Conservation (phyloP, 2,113 vertebrate genomes). For the Stercorarius parasiticus region DNA sequence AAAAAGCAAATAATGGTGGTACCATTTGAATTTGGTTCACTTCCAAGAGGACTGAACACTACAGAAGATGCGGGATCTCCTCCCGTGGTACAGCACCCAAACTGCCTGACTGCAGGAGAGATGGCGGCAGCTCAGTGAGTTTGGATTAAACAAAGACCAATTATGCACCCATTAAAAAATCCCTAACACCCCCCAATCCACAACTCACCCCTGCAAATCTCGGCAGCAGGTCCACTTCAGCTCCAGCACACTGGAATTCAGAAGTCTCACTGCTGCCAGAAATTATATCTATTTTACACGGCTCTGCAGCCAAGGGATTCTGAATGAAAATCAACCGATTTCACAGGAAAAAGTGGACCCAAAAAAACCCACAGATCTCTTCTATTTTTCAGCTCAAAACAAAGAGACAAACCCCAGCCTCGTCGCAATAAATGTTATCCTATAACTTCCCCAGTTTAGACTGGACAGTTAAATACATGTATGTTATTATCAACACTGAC, state of each 20-base stretch:
- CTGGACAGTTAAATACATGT: not conserved
- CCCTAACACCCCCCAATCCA: rapidly evolving
- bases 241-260: not conserved
- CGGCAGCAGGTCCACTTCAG: not conserved
- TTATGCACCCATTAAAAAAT: rapidly evolving
- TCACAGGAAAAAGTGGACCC: not conserved
- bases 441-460: not conserved
- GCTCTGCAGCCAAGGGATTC: not conserved
- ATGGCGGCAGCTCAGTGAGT: not conserved
- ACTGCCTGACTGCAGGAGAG: rapidly evolving
- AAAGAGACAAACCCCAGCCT: not conserved
- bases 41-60: not conserved
- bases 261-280: not conserved
- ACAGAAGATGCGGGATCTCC: not conserved
- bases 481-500: not conserved
- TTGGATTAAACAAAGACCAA: not conserved
- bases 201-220: not conserved
- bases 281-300: not conserved
- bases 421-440: not conserved
- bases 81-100: rapidly evolving
- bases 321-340: not conserved
- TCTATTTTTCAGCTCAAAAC: not conserved
- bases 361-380: not conserved
- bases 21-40: not conserved
- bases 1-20: not conserved